phyloP scores from a whole-genome alignment of 2,797 vertebrate genomes.

The Linurgus olivaceus region DNA sequence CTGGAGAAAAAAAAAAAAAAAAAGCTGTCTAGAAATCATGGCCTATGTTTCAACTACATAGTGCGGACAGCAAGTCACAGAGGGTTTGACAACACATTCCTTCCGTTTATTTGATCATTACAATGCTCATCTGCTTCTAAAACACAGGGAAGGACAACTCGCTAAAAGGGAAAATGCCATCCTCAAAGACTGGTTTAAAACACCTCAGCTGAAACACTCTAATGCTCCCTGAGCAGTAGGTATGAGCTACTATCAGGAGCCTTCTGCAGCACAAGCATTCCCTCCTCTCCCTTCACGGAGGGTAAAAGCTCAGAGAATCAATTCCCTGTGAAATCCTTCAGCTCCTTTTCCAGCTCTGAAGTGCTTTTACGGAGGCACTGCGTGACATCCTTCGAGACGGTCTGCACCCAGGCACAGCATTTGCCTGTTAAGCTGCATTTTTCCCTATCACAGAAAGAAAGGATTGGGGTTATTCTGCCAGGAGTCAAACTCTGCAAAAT shows the following conservation, averaged over 20 bases:
- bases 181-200: not conserved
- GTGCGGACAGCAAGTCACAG: not conserved
- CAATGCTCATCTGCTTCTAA: not conserved
- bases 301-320: constrained; percentile 35
- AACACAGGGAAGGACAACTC: not conserved
- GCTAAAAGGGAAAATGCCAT: not conserved
- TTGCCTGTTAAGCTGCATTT: not conserved
- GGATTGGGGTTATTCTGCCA: not conserved
- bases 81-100: not conserved
- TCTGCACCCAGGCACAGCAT: not conserved
- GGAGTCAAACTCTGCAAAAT: not conserved
- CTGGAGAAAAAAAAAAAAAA: too few species aligned
- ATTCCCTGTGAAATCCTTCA: constrained; percentile 21
- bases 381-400: not conserved
- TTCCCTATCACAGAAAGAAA: not conserved
- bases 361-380: not conserved
- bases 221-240: not conserved
- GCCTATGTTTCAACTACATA: not conserved
- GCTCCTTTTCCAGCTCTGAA: not conserved
- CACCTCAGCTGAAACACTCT: not conserved
- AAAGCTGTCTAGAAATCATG: not conserved
- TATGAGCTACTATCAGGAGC: not conserved
- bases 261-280: not conserved
- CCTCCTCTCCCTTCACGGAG: not conserved
- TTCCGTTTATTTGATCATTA: not conserved